Evolutionary conservation across 2,797 vertebrate species (phyloP).

Genomic region (Hirundo rustica): DNA sequence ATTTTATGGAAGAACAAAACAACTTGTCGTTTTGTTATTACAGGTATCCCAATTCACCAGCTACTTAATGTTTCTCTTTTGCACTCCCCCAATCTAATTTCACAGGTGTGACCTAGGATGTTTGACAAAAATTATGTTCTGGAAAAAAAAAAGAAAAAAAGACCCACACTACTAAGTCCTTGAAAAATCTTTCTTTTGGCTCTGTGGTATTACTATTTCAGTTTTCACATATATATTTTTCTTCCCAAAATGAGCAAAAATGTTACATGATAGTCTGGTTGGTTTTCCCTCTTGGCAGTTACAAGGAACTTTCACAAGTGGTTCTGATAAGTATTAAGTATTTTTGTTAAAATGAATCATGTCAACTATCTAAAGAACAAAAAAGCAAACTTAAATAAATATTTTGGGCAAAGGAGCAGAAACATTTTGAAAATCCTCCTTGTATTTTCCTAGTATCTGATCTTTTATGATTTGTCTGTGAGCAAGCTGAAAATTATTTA

Average conservation of each 20-base stretch:
- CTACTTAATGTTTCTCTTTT: background rate
- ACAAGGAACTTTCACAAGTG: conserved; percentile 4
- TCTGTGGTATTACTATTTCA: background rate
- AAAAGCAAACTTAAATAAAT: background rate
- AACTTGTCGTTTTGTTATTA: background rate
- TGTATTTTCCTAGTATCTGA: background rate
- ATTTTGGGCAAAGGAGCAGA: background rate
- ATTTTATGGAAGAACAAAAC: background rate
- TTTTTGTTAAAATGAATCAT: conserved; percentile 4
- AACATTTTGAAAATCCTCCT: background rate
- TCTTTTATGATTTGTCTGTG: background rate
- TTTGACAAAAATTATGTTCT: background rate
- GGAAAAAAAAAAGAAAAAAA: background rate
- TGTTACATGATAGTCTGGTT: background rate
- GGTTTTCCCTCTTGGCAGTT: background rate
- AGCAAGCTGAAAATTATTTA: background rate
- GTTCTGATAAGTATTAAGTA: conserved; percentile 10
- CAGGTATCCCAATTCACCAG: background rate
- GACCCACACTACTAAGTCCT: background rate
- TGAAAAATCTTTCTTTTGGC: background rate
- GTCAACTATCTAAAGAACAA: background rate
- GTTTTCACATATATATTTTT: background rate
- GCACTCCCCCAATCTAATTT: background rate
- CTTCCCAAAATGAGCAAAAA: conserved; percentile 12
- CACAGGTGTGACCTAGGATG: background rate